Base-by-base conservation (phyloP, 2,113 vertebrate genomes). In the Salvelinus alpinus region DNA sequence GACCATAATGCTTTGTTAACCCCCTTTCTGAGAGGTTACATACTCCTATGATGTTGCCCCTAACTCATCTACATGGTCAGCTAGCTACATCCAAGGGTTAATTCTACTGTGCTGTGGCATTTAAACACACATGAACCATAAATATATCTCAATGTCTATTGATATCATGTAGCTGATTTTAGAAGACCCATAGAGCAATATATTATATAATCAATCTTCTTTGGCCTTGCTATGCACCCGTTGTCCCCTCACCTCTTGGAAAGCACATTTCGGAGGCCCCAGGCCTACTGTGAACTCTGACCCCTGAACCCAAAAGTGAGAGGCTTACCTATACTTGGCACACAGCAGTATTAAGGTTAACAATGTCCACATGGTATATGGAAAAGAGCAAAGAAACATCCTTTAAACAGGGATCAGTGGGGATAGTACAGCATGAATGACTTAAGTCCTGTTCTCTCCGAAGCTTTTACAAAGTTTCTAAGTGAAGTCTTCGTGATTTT, bases 1-100 rank as follows among this genome's bases (percentile, higher is more conserved):
- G 85, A 84, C 84, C 83, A 75, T 88, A 80, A 88, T 85, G 80
- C 82, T 87, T 91, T 88, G 87, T 92, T 90, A 88, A 91, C 90
- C 87, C 72, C 72, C 82, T 76, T 84, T 78, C 64, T 67, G 73
- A 84, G 85, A 88, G 90, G 87, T 85, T 82, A 86, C 84, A 85
- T 85, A 83, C 82, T 78, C 13, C 16, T 14, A 54, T 54, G 51
- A 18, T 18, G 16, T 54, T 18, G 14, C 51, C 16, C 16, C 51
- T 16, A 54, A 54, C 13, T 54, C 12, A 54, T 54, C 51, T 16
- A 18, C 51, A 54, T 54, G 51, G 1, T 54, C 18, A 54, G 51
- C 51, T 16, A 18, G 51, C 14, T 54, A 18, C 3, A 54, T 54
- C 51, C 14, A 1, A 54, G 12, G 14, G 12, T 54, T 18, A 54